These are phyloP conservation scores for Gobio gobio DNA, from an alignment of 2,113 vertebrate genomes.

Conservation along the genomic window DNA sequence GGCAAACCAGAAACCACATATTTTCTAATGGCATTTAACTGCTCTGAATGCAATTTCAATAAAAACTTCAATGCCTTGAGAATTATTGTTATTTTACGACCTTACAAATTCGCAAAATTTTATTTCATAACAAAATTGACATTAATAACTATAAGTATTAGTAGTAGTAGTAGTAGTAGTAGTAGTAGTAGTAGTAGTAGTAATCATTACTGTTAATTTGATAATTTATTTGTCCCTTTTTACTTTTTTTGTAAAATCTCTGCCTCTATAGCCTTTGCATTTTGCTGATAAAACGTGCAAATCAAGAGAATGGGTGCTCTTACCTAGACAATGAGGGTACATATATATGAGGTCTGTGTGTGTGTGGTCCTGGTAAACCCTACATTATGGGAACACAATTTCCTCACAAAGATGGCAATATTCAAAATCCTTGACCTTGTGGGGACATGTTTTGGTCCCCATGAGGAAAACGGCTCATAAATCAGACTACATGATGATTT, in stretches of 20 bases:
- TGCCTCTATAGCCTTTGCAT: background rate
- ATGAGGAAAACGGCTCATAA: no score
- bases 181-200: background rate
- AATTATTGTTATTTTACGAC: background rate
- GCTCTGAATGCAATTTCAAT: slow-evolving; percentile 37
- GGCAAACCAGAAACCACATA: background rate
- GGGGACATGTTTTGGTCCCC: no score
- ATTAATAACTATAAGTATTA: background rate
- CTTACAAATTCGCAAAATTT: background rate
- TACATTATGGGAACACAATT: no score
- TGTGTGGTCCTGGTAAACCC: no score
- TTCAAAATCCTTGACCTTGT: no score
- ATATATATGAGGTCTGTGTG: slow-evolving; percentile 13
- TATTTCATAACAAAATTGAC: background rate
- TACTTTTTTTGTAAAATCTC: background rate
- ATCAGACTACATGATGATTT: no score
- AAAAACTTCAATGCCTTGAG: background rate
- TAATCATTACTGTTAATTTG: background rate
- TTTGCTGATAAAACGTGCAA: slow-evolving; percentile 54
- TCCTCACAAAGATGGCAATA: no score
- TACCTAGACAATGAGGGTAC: slow-evolving; percentile 60
- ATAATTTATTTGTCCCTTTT: background rate
- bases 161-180: background rate
- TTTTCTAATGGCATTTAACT: slow-evolving; percentile 11
- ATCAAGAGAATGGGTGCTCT: slow-evolving; percentile 60